These are phyloP conservation scores for Sarotherodon lohbergeri DNA, from an alignment of 2,113 vertebrate species.

Conservation along the genomic window DNA sequence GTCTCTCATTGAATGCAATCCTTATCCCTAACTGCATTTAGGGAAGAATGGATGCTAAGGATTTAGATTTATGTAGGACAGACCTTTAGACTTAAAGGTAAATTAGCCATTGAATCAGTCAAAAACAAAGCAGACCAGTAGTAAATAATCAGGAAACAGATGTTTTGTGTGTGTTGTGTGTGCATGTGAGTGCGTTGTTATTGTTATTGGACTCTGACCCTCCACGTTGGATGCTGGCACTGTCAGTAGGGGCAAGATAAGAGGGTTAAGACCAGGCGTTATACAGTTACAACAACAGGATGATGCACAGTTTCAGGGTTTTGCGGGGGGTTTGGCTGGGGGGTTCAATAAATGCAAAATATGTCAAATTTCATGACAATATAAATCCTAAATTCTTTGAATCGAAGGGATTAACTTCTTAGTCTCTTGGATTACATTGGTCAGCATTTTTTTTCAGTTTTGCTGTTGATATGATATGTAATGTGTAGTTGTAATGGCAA, in stretches of 20 bases:
- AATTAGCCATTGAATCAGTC: neutral
- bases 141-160: neutral
- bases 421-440: neutral
- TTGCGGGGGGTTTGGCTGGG: neutral
- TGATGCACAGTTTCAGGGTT: neutral
- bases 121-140: neutral
- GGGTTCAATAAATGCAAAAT: neutral
- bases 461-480: neutral
- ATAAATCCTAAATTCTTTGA: neutral
- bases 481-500: neutral
- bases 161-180: neutral
- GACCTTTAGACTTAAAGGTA: neutral
- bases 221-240: conserved; percentile 64
- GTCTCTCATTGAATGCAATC: neutral
- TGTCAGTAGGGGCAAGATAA: neutral
- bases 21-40: neutral
- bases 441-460: neutral
- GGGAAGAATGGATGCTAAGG: neutral
- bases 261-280: neutral
- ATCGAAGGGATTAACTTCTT: neutral
- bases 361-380: neutral
- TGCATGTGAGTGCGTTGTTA: neutral
- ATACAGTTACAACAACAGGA: neutral
- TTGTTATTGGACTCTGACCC: conserved; percentile 69
- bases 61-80: neutral